Evolutionary conservation across 2,888 invertebrate species (phyloP), one percentile per base, ranked within the genome.

Genomic region (Bombylius major): DNA sequence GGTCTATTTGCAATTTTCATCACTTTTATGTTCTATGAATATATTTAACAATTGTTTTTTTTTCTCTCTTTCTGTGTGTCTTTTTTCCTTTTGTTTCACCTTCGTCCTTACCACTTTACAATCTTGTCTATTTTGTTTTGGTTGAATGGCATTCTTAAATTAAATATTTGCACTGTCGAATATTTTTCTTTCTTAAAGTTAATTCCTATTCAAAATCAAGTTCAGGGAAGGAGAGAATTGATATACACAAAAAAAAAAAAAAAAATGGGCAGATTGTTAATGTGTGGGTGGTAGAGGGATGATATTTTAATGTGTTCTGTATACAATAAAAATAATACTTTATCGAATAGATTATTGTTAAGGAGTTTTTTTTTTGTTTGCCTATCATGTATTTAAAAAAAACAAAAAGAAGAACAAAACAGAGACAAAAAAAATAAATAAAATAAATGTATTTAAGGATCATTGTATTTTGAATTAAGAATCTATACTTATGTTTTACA

Each of bases 111-210:
- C 23, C 23, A 23, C 23, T 23, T 23, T 3, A 23, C 23, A 23
- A 23, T 23, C 23, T 23, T 23, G 23, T 23, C 1, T 36, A 36
- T 36, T 36, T 36, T 36, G 9, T 36, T 36, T 36, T 36, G 6
- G 9, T 42, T 42, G 39, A 42, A 42, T 42, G 39, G 39, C 39
- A 42, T 42, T 48, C 57, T 50, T 36, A 57, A 57, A 57, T 57
- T 57, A 57, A 57, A 57, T 57, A 57, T 57, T 57, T 57, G 54
- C 33, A 47, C 50, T 57, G 57, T 57, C 57, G 23, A 23, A 3
- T 3, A 23, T 23, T 23, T 23, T 23, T 23, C 23, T 23, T 23
- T 57, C 51, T 53, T 56, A 5, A 53, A 54, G 54, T 53, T 57
- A 54, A 57, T 57, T 57, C 54, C 54, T 51, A 54, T 54, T 57